Evolutionary conservation across 1,140 invertebrate genomes (phyloP), one percentile per base, ranked within the genome.

Genomic region (Geopemphigus sp.): DNA sequence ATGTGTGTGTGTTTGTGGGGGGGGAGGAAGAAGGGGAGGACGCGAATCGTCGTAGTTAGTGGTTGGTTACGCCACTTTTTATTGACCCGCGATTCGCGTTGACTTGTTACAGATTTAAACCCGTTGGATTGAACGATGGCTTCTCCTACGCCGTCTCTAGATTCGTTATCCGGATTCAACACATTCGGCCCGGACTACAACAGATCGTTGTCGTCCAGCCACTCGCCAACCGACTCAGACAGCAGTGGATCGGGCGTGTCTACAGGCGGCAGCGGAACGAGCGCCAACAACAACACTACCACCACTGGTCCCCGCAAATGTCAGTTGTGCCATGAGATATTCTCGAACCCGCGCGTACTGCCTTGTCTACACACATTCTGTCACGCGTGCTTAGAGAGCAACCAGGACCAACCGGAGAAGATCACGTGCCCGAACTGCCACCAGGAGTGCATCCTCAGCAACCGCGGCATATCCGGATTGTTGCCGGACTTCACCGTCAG

Each of bases 101-200:
- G 82, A 83, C 82, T 84, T 83, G 88, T 87, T 22, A 87, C 89
- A 89, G 89, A 87, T 90, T 90, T 89, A 88, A 87, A 88, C 88
- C 88, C 88, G 89, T 89, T 86, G 90, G 89, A 90, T 63, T 90
- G 26, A 78, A 78, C 26, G 86, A 91, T 91, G 90, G 90, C 91
- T 87, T 93, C 92, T 85, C 92, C 92, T 85, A 95, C 94, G 88
- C 93, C 93, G 86, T 95, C 94, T 87, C 88, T 95, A 88, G 93
- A 95, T 90, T 95, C 93, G 87, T 88, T 93, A 87, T 90, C 90
- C 85, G 92, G 93, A 90, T 92, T 92, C 86, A 94, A 82, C 82
- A 56, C 68, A 93, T 88, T 94, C 93, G 92, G 93, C 85, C 89
- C 89, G 86, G 88, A 88, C 86, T 88, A 89, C 85, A 82, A 82